Evolutionary conservation across 2,113 vertebrate genomes (phyloP), one percentile per base, ranked within the genome.

Genomic region (Rhodinocichla rosea): DNA sequence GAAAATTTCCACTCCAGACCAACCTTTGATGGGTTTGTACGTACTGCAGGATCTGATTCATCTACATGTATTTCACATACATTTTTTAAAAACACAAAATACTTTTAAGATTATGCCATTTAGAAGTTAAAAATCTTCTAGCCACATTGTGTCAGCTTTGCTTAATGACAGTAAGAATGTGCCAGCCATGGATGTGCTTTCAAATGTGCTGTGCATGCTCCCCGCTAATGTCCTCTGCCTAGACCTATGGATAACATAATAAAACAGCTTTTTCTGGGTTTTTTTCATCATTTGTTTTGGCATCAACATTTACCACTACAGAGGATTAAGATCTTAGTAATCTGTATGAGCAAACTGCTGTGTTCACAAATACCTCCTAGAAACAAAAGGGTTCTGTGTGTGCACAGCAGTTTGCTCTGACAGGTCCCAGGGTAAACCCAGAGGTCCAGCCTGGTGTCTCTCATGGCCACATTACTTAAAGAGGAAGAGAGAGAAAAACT

Each of bases 51-150:
- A 20, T 24, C 22, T 6, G 6, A 42, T 39, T 85, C 22, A 11
- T 45, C 50, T 37, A 18, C 7, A 26, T 0, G 0, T 16, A 28
- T n/a, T 45, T 47, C 24, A 33, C 10, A 28, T 4, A 2, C 0
- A 11, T 14, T 52, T 52, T 52, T 28, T 52, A 30, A 52, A 52
- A 52, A 52, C 10, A 30, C 16, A 47, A 33, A 68, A 47, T 5
- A 20, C 19, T 50, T 79, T 65, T 23, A 75, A 49, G 33, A 49
- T 59, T 27, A 37, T n/a, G 7, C 3, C 1, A 1, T n/a, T 74
- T 57, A 56, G 47, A 14, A 27, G 24, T 56, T 18, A 32, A n/a
- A 69, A 65, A 67, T 16, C 33, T 71, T 26, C n/a, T 19, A 32
- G 33, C 12, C 20, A 53, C 28, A 12, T 14, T 56, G 20, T 9